phyloP scores from a whole-genome alignment of 2,888 invertebrate genomes.

The Chrysina gloriosa region DNA sequence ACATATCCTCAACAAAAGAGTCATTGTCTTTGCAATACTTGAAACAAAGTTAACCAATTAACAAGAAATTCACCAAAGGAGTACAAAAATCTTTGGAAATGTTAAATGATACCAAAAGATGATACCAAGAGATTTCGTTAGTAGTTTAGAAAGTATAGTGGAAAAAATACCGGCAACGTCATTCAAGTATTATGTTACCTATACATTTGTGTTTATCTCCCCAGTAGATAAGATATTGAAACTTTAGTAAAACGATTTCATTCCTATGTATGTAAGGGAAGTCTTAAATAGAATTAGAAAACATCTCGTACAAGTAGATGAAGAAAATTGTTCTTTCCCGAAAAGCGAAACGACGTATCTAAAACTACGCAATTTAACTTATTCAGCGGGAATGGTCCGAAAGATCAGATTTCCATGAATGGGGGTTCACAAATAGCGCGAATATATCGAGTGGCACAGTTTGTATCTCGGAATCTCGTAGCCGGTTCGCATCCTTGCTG shows the following conservation, averaged over 20 bases:
- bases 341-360: constrained; percentile 32
- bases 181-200: no score
- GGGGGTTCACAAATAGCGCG: constrained; percentile 55
- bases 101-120: no score
- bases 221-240: background rate
- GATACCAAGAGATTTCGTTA: no score
- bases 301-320: constrained; percentile 22
- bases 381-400: constrained; percentile 57
- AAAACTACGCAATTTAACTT: constrained; percentile 54
- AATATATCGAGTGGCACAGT: constrained; percentile 58
- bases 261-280: constrained; percentile 5
- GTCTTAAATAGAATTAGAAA: constrained; percentile 21
- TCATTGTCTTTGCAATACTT: no score
- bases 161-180: no score
- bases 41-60: no score
- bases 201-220: background rate
- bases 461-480: constrained; percentile 51
- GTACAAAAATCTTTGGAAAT: no score
- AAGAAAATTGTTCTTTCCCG: constrained; percentile 9
- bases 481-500: constrained; percentile 54
- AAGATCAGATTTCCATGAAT: constrained; percentile 58
- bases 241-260: background rate
- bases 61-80: no score
- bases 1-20: no score
- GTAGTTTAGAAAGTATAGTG: no score